Conservation (phyloP, 2,113 vertebrate genomes). For the Lophura nycthemera region DNA sequence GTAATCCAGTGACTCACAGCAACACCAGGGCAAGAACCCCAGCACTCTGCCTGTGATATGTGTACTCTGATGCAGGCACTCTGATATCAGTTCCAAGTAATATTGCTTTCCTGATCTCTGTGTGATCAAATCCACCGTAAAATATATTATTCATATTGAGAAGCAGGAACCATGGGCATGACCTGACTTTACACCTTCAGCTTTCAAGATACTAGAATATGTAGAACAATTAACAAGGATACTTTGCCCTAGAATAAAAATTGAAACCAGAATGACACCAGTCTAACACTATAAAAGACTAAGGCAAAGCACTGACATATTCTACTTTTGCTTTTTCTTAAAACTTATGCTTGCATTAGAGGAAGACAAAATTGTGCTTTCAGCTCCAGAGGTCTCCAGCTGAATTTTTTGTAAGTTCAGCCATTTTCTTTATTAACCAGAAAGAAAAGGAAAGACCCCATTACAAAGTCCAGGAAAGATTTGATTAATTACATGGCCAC, state of each 20-base stretch:
- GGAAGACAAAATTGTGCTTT: neutral
- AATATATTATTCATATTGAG: neutral
- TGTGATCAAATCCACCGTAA: neutral
- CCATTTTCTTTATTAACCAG: conserved; percentile 23
- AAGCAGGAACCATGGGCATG: neutral
- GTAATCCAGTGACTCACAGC: neutral
- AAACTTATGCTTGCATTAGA: neutral
- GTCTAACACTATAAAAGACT: neutral
- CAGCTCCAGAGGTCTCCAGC: neutral
- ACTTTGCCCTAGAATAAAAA: neutral
- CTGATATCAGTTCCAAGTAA: neutral
- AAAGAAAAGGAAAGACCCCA: neutral
- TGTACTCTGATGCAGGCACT: neutral
- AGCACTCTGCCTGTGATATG: neutral
- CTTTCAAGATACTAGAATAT: neutral
- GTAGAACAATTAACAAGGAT: neutral
- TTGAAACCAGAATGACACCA: neutral
- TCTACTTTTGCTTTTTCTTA: neutral
- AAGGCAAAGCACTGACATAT: neutral
- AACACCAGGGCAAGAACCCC: neutral
- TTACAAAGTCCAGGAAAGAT: neutral
- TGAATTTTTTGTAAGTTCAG: neutral
- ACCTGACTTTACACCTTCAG: neutral
- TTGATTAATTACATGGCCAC: neutral
- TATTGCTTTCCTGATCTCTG: neutral